phyloP scores from a whole-genome alignment of 2,113 vertebrate species.

The Nannospalax galili region DNA sequence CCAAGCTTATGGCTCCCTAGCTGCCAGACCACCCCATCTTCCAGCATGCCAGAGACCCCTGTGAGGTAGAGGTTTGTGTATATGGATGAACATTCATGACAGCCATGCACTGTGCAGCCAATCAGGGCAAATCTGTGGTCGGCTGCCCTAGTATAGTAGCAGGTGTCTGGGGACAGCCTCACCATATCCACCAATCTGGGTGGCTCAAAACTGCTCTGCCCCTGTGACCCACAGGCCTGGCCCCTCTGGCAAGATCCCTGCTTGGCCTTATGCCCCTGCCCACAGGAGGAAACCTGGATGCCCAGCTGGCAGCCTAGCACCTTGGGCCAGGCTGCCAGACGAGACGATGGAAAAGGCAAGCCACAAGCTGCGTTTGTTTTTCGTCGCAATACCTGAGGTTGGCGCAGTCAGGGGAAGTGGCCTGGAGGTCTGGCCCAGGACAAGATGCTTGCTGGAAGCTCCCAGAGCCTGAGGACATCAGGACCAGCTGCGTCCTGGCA shows the following conservation, averaged over 20 bases:
- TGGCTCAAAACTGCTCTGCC: slow-evolving; percentile 32
- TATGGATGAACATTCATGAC: neutral
- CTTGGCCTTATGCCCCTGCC: slow-evolving; percentile 55
- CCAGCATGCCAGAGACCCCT: neutral
- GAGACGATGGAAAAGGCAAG: slow-evolving; percentile 69
- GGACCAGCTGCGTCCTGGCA: neutral
- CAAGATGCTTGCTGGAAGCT: slow-evolving; percentile 6
- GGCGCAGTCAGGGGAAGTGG: slow-evolving; percentile 74
- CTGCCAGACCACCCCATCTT: neutral
- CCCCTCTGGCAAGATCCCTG: slow-evolving; percentile 42
- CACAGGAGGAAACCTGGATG: slow-evolving; percentile 72
- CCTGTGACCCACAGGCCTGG: slow-evolving; percentile 5
- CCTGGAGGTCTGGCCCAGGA: slow-evolving; percentile 58
- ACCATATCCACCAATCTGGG: neutral
- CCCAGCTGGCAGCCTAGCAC: slow-evolving; percentile 71
- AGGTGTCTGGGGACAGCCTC: slow-evolving; percentile 17
- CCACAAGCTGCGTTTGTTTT: slow-evolving; percentile 74
- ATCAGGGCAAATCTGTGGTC: neutral
- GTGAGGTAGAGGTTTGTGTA: neutral
- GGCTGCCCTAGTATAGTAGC: neutral
- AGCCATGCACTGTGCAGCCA: neutral
- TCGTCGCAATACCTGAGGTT: slow-evolving; percentile 76
- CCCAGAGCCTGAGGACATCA: slow-evolving; percentile 16
- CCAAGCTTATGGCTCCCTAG: neutral
- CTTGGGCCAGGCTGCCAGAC: slow-evolving; percentile 57